Evolutionary conservation across 2,113 vertebrate species (phyloP).

Genomic region (Lepisosteus oculatus): DNA sequence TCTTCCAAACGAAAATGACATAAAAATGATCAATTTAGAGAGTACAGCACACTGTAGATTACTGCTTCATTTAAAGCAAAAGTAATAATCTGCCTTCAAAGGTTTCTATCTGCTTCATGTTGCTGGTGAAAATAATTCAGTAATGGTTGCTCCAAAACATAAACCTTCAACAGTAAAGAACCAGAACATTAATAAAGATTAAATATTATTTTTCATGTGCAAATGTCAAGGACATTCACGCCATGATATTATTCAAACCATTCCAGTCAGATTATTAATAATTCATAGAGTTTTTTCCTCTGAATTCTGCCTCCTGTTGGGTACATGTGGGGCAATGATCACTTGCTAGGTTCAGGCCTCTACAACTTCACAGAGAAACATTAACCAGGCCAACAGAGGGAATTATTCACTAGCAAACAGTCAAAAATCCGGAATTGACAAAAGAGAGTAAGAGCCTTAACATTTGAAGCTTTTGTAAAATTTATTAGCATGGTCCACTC

Average conservation of each 20-base stretch:
- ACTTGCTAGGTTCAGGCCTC: background rate
- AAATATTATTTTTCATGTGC: conserved; percentile 1
- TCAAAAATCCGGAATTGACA: background rate
- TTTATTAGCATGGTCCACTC: too few relatives aligned
- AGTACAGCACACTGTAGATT: too few relatives aligned
- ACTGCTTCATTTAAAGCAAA: too few relatives aligned
- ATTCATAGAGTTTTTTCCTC: background rate
- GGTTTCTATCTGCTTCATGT: background rate
- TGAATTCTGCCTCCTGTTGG: background rate
- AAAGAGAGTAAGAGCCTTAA: background rate
- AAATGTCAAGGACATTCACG: background rate
- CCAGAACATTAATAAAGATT: background rate
- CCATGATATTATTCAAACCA: background rate
- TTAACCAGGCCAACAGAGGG: background rate
- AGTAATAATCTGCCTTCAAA: too few relatives aligned
- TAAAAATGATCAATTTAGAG: too few relatives aligned
- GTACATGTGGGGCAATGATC: background rate
- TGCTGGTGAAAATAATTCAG: background rate
- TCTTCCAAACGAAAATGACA: too few relatives aligned
- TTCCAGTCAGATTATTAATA: background rate
- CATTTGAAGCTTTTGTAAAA: too few relatives aligned
- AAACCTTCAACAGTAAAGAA: background rate
- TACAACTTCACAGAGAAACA: background rate
- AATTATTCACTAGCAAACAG: background rate
- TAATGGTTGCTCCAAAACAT: background rate